Evolutionary conservation across 2,888 invertebrate genomes (phyloP), one percentile per base, ranked within the genome.

Genomic region (Bellardia bayeri): DNA sequence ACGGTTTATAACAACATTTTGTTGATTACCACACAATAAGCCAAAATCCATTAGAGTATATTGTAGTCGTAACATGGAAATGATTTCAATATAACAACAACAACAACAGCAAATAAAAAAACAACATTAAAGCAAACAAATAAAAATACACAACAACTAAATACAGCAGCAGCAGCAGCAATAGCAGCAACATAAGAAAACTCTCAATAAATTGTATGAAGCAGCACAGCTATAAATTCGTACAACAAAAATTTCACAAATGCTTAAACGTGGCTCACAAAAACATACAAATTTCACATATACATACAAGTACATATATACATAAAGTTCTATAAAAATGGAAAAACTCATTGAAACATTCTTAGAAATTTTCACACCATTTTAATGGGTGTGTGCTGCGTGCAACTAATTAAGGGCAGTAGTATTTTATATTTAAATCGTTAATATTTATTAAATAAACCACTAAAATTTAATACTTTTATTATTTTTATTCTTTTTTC

Each of bases 21-120:
- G 82, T 86, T 86, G 86, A 86, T 86, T 86, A 79, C 86, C 86
- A 83, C 84, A 87, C 84, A 84, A 84, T 87, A 87, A 84, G 81
- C 81, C 84, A 84, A 88, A 88, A 88, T 87, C 88, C 87, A 87
- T 88, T 88, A 88, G 82, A 82, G 81, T 78, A 30, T 78, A 72
- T 83, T 85, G 81, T 74, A 78, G 45, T 78, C 63, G 80, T 68
- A 88, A 88, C 85, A 88, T 84, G 88, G 49, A 87, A 87, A 87
- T 81, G 68, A 88, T 88, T 88, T 88, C 85, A 88, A 83, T 78
- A 76, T 58, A 61, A 30, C 66, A 72, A 61, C 66, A 72, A 61
- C n/a, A 58, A 76, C 64, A 58, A 56, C 54, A 54, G 64, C 16
- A 61, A 80, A 58, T 40, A 74, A 45, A 79, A 33, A 45, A 56